Base-by-base conservation (phyloP, 2,888 invertebrate genomes). In the Lepidocyrtoides sp. region DNA sequence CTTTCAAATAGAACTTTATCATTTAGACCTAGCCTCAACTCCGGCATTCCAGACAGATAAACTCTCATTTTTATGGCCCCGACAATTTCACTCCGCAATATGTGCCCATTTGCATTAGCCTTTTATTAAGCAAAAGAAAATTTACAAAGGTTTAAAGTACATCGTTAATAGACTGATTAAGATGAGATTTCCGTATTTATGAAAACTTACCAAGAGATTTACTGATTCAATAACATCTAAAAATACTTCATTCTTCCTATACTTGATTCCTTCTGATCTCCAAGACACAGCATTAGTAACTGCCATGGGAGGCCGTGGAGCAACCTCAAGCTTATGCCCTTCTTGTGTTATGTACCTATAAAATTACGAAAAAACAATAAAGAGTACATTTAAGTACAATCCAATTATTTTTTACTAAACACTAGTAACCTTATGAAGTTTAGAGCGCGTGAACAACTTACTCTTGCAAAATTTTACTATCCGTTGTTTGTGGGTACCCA, bases 281-380 rank as follows among this genome's bases (percentile, higher is more conserved):
- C 99, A 99, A 0, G 99, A 99, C 0, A 99, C 99, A 0, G 99
- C 99, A 96, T 99, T 99, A n/a, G 99, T 99, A 7, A 99, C 99
- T 23, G 99, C 99, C 97, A 99, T 98, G 0, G 99, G 99, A 92
- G 99, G 99, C 77, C 99, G 96, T 0, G 99, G 98, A 94, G 99
- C 98, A 95, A 99, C 97, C 96, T 99, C 99, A 48, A 99, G 96
- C 95, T 99, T 99, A 95, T 99, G 99, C 1, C 99, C 99, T 95
- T 99, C 99, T 95, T 99, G 99, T 0, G 99, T 99, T 69, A 99
- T 99, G 94, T 98, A 99, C 94, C 96, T 96, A 94, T 57, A 57
- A 0, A 26, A 32, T 1, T 69, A 8, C 17, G 26, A 66, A 14
- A n/a, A n/a, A n/a, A n/a, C n/a, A n/a, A n/a, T n/a, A n/a, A n/a